Base-by-base conservation (phyloP, 1,140 invertebrate species). In the Protaetia brevitarsis region DNA sequence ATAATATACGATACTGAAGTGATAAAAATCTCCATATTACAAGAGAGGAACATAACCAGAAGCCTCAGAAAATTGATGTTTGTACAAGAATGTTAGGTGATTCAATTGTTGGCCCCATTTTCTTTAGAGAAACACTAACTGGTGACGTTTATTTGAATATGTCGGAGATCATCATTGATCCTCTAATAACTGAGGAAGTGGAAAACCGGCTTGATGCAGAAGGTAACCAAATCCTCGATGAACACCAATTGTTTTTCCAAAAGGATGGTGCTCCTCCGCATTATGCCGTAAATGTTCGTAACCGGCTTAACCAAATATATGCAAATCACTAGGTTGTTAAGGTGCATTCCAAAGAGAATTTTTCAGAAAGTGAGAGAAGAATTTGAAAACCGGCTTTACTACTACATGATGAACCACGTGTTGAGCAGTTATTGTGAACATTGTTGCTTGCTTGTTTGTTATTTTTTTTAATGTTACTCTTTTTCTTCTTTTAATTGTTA, bases 11-110 rank as follows among this genome's bases (percentile, higher is more conserved):
- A 41, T 74, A 75, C 58, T 77, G 74, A 72, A 56, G 67, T 23
- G 59, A 72, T 58, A 60, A 59, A 30, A 77, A 76, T 66, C 72
- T 71, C 5, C 57, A 72, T 63, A 66, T 66, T 56, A 64, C 73
- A 29, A 64, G 64, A 63, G 68, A 73, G 58, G 45, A n/a, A 6
- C 66, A 74, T 62, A 71, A 67, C 11, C 74, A 79, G 71, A 71
- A 71, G 64, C 70, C 68, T 37, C 65, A 68, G 66, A 74, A 77
- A 69, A 21, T 76, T 8, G 77, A 76, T 69, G 71, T 79, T 68
- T 79, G 73, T 74, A 68, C 68, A 16, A 74, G 74, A 6, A 75
- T 79, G 66, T 62, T 77, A 29, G 65, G 69, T 21, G 41, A 73
- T 63, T 19, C 36, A 63, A 69, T 78, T 36, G 70, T 79, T 8